Conservation (phyloP, 1,140 invertebrate species). For the Rhopalosiphum maidis region DNA sequence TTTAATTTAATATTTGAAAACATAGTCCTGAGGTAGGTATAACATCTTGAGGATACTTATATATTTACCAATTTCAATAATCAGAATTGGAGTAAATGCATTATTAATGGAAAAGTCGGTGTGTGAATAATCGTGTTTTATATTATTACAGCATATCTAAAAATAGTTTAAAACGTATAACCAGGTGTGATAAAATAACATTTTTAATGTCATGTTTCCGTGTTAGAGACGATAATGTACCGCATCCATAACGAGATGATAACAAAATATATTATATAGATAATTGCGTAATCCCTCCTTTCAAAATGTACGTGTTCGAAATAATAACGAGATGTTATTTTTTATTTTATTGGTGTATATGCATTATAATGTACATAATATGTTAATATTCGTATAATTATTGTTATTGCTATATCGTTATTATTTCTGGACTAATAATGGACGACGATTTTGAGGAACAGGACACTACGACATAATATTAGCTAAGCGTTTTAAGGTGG, state of each 20-base stretch:
- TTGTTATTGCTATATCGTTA: not conserved
- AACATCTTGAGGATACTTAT: not conserved
- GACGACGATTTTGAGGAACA: not conserved
- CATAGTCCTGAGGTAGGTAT: no score
- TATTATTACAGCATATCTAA: not conserved
- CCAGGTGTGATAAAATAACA: not conserved
- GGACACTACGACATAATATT: not conserved
- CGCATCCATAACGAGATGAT: not conserved
- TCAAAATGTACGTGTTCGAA: not conserved
- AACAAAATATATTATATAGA: not conserved
- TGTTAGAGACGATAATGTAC: not conserved
- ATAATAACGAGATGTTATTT: not conserved
- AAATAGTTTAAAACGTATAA: no score
- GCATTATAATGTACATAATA: not conserved
- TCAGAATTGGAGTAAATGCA: not conserved
- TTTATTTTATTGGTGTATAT: not conserved
- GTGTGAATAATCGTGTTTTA: not conserved
- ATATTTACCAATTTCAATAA: not conserved
- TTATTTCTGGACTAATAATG: not conserved
- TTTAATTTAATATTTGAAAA: no score
- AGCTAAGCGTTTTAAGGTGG: not conserved
- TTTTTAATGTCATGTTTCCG: not conserved
- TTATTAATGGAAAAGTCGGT: not conserved
- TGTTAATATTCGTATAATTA: not conserved
- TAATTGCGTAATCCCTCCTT: not conserved